Percentiles rank a stretch among this genome's conserved stretches.
phyloP scores from a whole-genome alignment of 1,140 invertebrate genomes.

The Bombus confusus region DNA sequence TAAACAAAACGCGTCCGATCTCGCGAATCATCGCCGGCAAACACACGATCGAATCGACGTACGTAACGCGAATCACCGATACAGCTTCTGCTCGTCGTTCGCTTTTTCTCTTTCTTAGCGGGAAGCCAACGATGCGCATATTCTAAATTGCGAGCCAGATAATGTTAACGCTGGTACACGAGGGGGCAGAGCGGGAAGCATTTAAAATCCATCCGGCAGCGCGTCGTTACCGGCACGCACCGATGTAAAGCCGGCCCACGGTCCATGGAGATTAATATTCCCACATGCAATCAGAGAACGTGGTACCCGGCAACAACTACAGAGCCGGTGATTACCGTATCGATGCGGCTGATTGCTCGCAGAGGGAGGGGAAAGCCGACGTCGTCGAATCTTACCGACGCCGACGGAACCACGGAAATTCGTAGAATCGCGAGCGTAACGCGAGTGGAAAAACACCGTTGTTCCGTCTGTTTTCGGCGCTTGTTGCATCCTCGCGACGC shows the following conservation, averaged over 20 bases:
- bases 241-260: conserved; percentile 46
- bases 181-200: conserved; percentile 15
- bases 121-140: neutral
- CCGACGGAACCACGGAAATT: conserved; percentile 41
- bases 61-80: neutral
- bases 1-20: neutral
- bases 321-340: conserved; percentile 54
- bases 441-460: neutral
- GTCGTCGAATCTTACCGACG: conserved; percentile 29
- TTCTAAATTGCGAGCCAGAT: conserved; percentile 44
- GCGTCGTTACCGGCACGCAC: conserved; percentile 41
- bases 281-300: conserved; percentile 66
- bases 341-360: conserved; percentile 56
- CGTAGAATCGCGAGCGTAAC: neutral
- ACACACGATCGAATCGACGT: neutral
- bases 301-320: conserved; percentile 61
- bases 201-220: conserved; percentile 52
- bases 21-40: neutral
- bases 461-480: neutral
- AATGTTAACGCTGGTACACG: conserved; percentile 33
- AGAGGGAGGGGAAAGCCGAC: neutral
- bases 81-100: neutral
- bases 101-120: neutral
- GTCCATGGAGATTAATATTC: conserved; percentile 62
- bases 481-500: neutral